A percentile compares a stretch with the other conserved stretches of the same genome.
Conservation (phyloP, 2,113 vertebrate species). For the Bufo gargarizans region DNA sequence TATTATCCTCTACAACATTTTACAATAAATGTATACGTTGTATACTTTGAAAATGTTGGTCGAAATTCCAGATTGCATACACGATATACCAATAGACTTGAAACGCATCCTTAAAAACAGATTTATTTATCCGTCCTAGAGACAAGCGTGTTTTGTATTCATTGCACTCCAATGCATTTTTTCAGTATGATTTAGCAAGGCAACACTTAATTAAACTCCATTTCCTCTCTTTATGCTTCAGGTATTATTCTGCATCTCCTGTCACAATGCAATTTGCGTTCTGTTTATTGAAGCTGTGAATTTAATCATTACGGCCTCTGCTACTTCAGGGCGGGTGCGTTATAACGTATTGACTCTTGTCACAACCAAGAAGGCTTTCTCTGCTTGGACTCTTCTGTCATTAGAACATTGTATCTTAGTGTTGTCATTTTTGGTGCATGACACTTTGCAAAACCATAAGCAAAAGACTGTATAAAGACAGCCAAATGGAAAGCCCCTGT, state of each 20-base stretch:
- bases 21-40: not conserved
- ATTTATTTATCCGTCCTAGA: constrained; percentile 13
- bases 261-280: constrained; percentile 70
- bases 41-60: not conserved
- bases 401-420: not conserved
- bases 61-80: not conserved
- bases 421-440: not conserved
- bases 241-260: constrained; percentile 69
- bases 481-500: too few species aligned
- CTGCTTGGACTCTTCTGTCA: not conserved
- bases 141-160: constrained; percentile 58
- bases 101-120: not conserved
- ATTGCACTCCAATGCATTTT: constrained; percentile 51
- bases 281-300: constrained; percentile 75
- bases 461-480: too few species aligned
- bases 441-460: not conserved
- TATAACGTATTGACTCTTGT: constrained; percentile 63
- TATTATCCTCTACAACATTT: not conserved
- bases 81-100: not conserved
- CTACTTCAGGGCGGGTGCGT: constrained; percentile 59
- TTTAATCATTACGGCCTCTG: constrained; percentile 69
- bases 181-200: constrained; percentile 67
- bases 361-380: constrained; percentile 58
- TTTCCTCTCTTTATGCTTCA: constrained; percentile 71
- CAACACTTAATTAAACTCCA: constrained; percentile 76